phyloP scores from a whole-genome alignment of 2,113 vertebrate species.

The Trogon melanurus region DNA sequence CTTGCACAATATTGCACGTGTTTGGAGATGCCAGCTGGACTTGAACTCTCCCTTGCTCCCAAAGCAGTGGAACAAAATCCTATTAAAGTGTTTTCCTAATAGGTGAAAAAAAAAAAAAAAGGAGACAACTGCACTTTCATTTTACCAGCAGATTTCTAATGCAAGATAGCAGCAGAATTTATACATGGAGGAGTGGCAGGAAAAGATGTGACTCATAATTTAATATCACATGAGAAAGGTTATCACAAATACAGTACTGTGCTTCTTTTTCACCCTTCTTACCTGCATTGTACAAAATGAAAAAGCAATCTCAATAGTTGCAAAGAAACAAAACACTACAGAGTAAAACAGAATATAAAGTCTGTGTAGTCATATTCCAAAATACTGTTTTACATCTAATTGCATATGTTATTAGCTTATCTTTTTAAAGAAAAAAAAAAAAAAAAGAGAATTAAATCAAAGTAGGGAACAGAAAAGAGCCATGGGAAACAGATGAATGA shows the following conservation, averaged over 20 bases:
- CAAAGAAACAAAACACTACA: not conserved
- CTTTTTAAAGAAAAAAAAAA: not conserved
- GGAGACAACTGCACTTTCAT: slow-evolving; percentile 4
- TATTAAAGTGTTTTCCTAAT: not conserved
- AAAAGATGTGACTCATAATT: not conserved
- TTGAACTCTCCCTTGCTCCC: not conserved
- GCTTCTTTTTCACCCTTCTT: not conserved
- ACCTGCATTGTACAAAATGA: not conserved
- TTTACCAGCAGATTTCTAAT: not conserved
- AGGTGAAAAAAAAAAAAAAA: slow-evolving; percentile 18
- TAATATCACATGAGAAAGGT: not conserved
- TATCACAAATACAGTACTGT: not conserved
- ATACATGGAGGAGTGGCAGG: not conserved
- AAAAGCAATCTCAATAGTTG: not conserved
- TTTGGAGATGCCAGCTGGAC: not conserved
- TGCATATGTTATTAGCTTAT: not conserved
- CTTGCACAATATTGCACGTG: not conserved
- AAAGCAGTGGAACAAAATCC: slow-evolving; percentile 3
- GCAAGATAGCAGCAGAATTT: not conserved
- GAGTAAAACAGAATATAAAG: not conserved
- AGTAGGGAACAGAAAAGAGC: slow-evolving; percentile 43
- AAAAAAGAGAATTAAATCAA: not conserved
- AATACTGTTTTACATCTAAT: not conserved
- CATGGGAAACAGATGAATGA: slow-evolving; percentile 63
- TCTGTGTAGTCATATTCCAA: not conserved